Evolutionary conservation across 2,113 vertebrate species (phyloP).

Genomic region (Petromus typicus): DNA sequence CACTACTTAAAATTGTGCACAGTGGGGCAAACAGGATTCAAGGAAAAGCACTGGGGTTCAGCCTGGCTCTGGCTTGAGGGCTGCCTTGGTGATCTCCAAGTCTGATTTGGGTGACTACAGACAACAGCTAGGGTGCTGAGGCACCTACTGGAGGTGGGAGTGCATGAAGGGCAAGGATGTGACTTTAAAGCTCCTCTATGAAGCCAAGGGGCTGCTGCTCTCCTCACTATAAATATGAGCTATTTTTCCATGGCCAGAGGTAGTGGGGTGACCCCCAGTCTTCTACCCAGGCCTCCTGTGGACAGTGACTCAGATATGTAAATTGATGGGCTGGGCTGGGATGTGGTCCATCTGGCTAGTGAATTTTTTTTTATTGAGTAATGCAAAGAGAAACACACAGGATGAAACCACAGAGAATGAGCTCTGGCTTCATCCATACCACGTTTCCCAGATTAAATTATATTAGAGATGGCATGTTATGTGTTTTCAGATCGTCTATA

Average conservation of each 20-base stretch:
- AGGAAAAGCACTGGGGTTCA: neutral
- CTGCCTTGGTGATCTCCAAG: neutral
- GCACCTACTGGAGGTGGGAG: neutral
- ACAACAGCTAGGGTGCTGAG: neutral
- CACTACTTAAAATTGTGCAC: neutral
- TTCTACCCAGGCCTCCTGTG: neutral
- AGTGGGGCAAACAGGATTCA: neutral
- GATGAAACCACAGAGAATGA: neutral
- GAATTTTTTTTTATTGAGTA: neutral
- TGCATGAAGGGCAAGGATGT: neutral
- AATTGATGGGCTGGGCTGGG: neutral
- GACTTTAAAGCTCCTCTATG: neutral
- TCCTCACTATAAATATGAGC: neutral
- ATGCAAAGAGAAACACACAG: neutral
- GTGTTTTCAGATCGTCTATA: neutral
- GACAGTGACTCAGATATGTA: too few relatives aligned
- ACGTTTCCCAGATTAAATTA: neutral
- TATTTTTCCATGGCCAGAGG: neutral
- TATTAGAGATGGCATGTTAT: neutral
- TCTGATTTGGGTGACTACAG: neutral
- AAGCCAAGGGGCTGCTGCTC: neutral
- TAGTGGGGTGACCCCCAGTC: neutral
- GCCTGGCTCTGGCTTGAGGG: neutral
- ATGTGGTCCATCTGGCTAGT: neutral
- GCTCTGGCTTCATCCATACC: neutral